Evolutionary conservation across 2,888 invertebrate genomes (phyloP), one percentile per base, ranked within the genome.

Genomic region (Melipona bicolor): DNA sequence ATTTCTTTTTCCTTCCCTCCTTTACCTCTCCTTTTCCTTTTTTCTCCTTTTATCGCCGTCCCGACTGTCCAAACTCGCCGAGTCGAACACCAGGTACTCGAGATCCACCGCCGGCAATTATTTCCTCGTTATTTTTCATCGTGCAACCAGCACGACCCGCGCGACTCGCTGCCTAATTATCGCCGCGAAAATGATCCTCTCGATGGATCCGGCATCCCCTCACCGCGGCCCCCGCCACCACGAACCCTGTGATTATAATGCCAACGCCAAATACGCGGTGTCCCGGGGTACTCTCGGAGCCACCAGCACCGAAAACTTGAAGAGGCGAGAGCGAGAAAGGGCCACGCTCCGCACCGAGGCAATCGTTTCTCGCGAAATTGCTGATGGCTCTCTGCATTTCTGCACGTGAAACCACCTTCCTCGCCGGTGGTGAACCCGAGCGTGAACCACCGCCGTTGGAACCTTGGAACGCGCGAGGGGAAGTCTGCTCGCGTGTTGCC

Each of bases 71-170:
- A 11, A 52, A 64, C 65, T 65, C 71, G 21, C 65, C 19, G 43
- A 9, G 43, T 68, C 32, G 62, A 77, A 43, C n/a, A 27, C 2
- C 54, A 19, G 15, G 56, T 52, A n/a, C 65, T 9, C 68, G 68
- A 71, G 67, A 78, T 75, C 76, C 77, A 56, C 32, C 64, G 71
- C 75, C 2, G 52, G 92, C 92, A 93, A 94, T 93, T 93, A 94
- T 93, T 93, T 93, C 91, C 94, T 94, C 94, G 93, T 94, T 94
- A 94, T 93, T 94, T 93, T 92, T 92, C 92, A 90, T 85, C 81
- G 78, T 84, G 81, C 82, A 72, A 86, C 79, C 78, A 82, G 27
- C 83, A 84, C 91, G 91, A 90, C 89, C 88, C 87, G 91, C 81
- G 81, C 90, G 89, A 92, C 91, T 81, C 85, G 73, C 77, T 85